Conservation (phyloP, 2,888 invertebrate genomes). For the Scelioninae gen. 1 region DNA sequence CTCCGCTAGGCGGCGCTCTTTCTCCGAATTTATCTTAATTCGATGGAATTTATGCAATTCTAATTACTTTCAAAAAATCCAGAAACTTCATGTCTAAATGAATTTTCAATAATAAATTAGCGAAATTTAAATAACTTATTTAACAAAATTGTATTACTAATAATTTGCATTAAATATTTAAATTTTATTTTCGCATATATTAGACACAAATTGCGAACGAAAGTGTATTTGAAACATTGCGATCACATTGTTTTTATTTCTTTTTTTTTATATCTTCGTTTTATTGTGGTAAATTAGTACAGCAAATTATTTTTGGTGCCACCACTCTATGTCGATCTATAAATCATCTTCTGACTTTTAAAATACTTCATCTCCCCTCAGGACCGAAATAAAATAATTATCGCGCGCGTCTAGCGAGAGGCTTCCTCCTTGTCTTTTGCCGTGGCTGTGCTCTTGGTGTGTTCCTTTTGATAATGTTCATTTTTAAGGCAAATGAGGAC, state of each 20-base stretch:
- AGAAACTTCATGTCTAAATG: no score
- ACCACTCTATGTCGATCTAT: constrained; percentile 48
- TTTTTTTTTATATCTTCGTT: no score
- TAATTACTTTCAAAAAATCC: constrained; percentile 25
- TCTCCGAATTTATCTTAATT: constrained; percentile 64
- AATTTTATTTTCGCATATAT: no score
- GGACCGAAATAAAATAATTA: constrained; percentile 70
- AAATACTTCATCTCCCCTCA: constrained; percentile 65
- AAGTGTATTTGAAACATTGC: no score
- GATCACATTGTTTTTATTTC: no score
- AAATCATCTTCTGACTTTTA: constrained; percentile 70
- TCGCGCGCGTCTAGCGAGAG: constrained; percentile 57
- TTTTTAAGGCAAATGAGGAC: constrained; percentile 69
- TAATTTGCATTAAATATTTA: no score
- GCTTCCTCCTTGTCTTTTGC: constrained; percentile 59
- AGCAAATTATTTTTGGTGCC: constrained; percentile 67
- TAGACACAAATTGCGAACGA: no score
- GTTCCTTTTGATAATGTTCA: constrained; percentile 53
- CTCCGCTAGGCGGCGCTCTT: constrained; percentile 60
- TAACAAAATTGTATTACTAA: no score
- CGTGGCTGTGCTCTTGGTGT: not conserved
- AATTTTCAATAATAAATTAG: no score
- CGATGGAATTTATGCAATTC: constrained; percentile 39
- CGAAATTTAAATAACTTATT: no score
- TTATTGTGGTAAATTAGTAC: constrained; percentile 58